A percentile compares a stretch with the other conserved stretches of the same genome.
These are phyloP conservation scores for Fulmarus glacialis DNA, from an alignment of 2,113 vertebrate genomes.

Conservation along the genomic window DNA sequence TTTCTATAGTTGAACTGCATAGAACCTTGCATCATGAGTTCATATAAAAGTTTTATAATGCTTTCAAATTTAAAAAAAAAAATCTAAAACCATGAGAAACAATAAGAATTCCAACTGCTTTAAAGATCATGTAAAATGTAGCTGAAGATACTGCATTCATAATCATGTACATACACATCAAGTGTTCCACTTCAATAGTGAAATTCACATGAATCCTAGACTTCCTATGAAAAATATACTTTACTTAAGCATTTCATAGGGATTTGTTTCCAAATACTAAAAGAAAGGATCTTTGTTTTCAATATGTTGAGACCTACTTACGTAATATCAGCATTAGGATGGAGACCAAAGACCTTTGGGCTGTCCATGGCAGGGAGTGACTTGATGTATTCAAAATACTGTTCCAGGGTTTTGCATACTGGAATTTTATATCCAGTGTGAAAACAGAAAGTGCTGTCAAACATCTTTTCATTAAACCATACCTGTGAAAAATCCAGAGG, in stretches of 20 bases:
- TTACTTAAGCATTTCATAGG: background rate
- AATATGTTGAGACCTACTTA: constrained; percentile 46
- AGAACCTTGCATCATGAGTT: background rate
- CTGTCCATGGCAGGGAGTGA: constrained; percentile 75
- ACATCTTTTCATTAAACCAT: constrained; percentile 81
- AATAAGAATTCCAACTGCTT: background rate
- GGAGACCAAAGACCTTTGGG: constrained; percentile 82
- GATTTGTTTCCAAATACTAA: background rate
- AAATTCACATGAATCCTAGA: background rate
- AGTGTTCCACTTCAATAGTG: background rate
- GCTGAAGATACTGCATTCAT: background rate
- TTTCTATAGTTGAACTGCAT: background rate
- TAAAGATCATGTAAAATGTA: background rate
- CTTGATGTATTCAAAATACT: constrained; percentile 80
- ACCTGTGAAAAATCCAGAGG: constrained; percentile 60
- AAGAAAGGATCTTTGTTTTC: background rate
- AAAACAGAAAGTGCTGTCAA: constrained; percentile 75
- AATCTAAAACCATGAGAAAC: background rate
- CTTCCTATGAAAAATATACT: background rate
- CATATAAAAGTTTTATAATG: background rate
- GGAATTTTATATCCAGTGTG: constrained; percentile 80
- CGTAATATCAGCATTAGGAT: constrained; percentile 81
- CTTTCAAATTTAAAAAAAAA: background rate
- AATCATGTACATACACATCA: background rate
- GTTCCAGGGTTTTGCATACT: constrained; percentile 73